phyloP scores from a whole-genome alignment of 1,140 invertebrate species.

The Drosophila melanica region DNA sequence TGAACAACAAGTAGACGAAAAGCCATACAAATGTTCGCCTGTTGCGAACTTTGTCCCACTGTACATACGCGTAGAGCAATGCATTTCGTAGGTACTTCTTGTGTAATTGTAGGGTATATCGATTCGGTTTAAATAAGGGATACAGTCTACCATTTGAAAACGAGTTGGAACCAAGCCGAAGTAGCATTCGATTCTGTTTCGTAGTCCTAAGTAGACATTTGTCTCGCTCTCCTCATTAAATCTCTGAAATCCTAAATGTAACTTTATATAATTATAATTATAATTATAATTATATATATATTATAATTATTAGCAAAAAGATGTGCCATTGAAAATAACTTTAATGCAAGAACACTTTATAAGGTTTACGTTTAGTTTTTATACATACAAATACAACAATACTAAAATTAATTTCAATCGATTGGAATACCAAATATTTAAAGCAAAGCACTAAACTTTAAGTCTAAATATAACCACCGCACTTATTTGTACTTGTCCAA shows the following conservation, averaged over 20 bases:
- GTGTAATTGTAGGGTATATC: slow-evolving; percentile 22
- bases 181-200: slow-evolving; percentile 6
- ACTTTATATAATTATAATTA: background rate
- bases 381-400: slow-evolving; percentile 56
- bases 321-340: slow-evolving; percentile 74
- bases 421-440: slow-evolving; percentile 36
- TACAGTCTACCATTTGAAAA: slow-evolving; percentile 9
- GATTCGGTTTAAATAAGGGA: background rate
- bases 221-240: background rate
- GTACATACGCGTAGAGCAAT: slow-evolving; percentile 61
- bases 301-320: slow-evolving; percentile 47
- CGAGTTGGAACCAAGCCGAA: too few relatives aligned
- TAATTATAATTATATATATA: slow-evolving; percentile 5
- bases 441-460: slow-evolving; percentile 40
- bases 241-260: slow-evolving; percentile 6
- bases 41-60: slow-evolving; percentile 63
- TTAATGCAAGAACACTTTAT: slow-evolving; percentile 71
- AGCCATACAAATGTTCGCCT: slow-evolving; percentile 12
- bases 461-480: slow-evolving; percentile 62
- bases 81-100: slow-evolving; percentile 57
- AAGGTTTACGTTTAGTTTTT: slow-evolving; percentile 66
- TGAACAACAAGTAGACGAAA: slow-evolving; percentile 3
- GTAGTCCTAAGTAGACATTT: slow-evolving; percentile 16
- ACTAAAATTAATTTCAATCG: slow-evolving; percentile 26
- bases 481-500: slow-evolving; percentile 72